Evolutionary conservation across 2,888 invertebrate species (phyloP), one percentile per base, ranked within the genome.

Genomic region (Aphrophora alni): DNA sequence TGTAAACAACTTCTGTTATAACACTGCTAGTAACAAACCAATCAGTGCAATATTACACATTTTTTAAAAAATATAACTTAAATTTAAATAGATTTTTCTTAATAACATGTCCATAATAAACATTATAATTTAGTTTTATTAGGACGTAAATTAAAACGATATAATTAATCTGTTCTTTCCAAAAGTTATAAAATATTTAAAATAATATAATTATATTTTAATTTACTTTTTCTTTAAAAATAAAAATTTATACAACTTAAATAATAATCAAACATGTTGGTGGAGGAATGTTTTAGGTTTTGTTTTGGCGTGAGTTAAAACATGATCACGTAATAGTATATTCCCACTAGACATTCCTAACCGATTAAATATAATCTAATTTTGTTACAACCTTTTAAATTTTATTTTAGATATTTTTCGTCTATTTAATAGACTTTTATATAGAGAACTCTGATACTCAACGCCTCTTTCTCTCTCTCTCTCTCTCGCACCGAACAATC

Each of bases 11-110:
- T 17, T 10, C 44, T 2, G 2, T 83, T 81, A 84, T 33, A 84
- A 84, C 84, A 83, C 84, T 82, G 82, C 83, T 84, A 82, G 82
- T 83, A 84, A 84, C 83, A 82, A 83, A 77, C 81, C 81, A 84
- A 82, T 81, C 38, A 33, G 78, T 68, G 72, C 73, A 73, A 78
- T 73, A 73, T 70, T 72, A 72, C 72, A 78, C 51, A 73, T 77
- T 77, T 77, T 77, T 44, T 44, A 14, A 44, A 44, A 69, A 77
- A 77, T 78, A 70, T 51, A 73, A 78, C 78, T 78, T 78, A 78
- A 78, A 78, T 73, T 78, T 78, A 78, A 78, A 78, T 78, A 78
- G 78, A 78, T 78, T 78, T 78, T 73, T 78, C 73, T 78, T 73
- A 33, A 14, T 68, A 78, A 78, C 78, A 78, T 72, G 78, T 78